phyloP scores from a whole-genome alignment of 2,113 vertebrate genomes.

The human region GRCh38 chr4:108683501-108684000 shows the following conservation, averaged over 20 bases:
- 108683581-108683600: not conserved
- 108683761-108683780: not conserved
- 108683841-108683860: not conserved
- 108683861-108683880: not conserved
- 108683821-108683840: not conserved
- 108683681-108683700: not conserved
- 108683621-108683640: constrained; percentile 57
- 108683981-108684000: not conserved
- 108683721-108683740: rapidly evolving
- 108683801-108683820: constrained; percentile 14
- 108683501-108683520: not conserved
- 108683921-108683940: not conserved
- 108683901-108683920: not conserved
- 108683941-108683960: not conserved
- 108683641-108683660: not conserved
- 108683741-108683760: not conserved
- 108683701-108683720: not conserved
- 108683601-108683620: not conserved
- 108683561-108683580: not conserved
- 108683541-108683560: not conserved
- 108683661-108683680: not conserved
- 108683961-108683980: not conserved
- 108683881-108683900: not conserved
- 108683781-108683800: not conserved
- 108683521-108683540: not conserved